Evolutionary conservation across 2,888 invertebrate genomes (phyloP).

Genomic region (Ectemnius continuus): DNA sequence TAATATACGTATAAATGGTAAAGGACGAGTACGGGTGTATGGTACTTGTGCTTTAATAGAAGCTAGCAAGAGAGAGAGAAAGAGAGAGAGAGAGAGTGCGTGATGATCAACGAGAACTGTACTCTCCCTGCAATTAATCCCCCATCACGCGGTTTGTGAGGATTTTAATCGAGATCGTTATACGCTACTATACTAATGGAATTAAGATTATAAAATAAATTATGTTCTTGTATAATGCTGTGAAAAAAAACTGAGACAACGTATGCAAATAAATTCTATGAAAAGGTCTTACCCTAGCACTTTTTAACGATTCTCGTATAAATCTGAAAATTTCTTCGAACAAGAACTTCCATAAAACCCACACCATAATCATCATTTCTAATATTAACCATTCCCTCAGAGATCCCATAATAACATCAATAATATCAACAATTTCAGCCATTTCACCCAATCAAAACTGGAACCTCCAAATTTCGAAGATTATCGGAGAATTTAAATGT

Average conservation of each 20-base stretch:
- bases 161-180: conserved; percentile 46
- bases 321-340: conserved; percentile 4
- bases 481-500: conserved; percentile 33
- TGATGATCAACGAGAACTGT: conserved; percentile 39
- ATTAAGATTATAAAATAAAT: conserved; percentile 50
- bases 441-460: not conserved
- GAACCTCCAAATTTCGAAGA: too few relatives aligned
- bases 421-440: not conserved
- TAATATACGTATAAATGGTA: conserved; percentile 39
- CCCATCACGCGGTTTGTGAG: conserved; percentile 50
- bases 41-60: conserved; percentile 17
- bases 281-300: conserved; percentile 30
- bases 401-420: not conserved
- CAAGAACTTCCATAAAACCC: not conserved
- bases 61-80: conserved; percentile 22
- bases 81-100: conserved; percentile 9
- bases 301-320: not conserved
- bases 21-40: conserved; percentile 45
- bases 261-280: conserved; percentile 59
- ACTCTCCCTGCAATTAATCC: conserved; percentile 50
- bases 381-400: not conserved
- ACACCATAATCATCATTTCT: not conserved
- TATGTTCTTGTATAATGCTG: conserved; percentile 60
- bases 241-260: conserved; percentile 52
- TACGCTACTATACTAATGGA: conserved; percentile 49